Evolutionary conservation across 2,797 vertebrate species (phyloP).

Genomic region (Myiotriccus ornatus): DNA sequence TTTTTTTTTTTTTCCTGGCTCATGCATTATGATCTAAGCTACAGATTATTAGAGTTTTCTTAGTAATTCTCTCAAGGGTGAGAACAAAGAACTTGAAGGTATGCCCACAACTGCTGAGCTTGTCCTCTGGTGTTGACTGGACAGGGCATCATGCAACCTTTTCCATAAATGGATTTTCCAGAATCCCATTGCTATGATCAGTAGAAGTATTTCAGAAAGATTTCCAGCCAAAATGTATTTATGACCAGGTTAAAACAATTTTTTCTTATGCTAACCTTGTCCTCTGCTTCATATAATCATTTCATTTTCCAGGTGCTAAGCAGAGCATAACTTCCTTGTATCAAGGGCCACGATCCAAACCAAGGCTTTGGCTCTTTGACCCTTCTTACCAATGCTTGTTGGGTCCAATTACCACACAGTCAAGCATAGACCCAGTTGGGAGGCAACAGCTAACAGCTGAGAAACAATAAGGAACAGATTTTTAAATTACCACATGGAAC

Average conservation of each 20-base stretch:
- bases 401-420: constrained; percentile 29
- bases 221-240: background rate
- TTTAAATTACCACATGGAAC: constrained; percentile 57
- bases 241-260: constrained; percentile 17
- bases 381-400: background rate
- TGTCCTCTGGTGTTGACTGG: background rate
- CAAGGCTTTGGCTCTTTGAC: background rate
- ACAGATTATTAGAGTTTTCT: background rate
- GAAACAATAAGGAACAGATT: constrained; percentile 52
- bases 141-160: background rate
- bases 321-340: background rate
- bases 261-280: background rate
- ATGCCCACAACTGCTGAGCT: background rate
- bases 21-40: background rate
- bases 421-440: background rate
- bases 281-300: background rate
- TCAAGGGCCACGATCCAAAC: background rate
- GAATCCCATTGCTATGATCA: background rate
- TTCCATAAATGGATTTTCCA: constrained; percentile 24
- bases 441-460: constrained; percentile 26
- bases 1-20: background rate
- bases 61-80: background rate
- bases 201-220: background rate
- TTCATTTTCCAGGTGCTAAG: constrained; percentile 22
- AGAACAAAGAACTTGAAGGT: background rate